These are phyloP conservation scores for Meloidogyne floridensis DNA, from an alignment of 1,140 invertebrate species.

Conservation along the genomic window DNA sequence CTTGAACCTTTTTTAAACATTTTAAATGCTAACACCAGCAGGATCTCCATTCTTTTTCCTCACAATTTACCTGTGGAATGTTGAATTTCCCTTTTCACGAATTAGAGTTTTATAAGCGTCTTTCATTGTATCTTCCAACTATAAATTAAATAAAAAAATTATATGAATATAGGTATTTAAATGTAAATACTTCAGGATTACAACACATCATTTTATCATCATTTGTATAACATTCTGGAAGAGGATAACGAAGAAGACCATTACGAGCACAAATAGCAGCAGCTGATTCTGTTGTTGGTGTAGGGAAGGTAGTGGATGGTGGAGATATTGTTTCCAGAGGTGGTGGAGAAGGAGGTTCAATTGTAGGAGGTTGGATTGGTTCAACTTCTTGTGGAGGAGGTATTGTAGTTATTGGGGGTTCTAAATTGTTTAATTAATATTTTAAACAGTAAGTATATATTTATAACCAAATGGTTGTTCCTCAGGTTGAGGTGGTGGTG, in stretches of 20 bases:
- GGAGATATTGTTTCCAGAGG: background rate
- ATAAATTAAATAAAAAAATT: no score
- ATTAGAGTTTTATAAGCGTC: constrained; percentile 31
- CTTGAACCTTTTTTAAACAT: no score
- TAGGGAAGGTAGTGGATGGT: background rate
- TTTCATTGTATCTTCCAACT: constrained; percentile 45
- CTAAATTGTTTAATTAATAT: no score
- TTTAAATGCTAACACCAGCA: no score
- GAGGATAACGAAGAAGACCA: constrained; percentile 30
- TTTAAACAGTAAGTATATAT: no score
- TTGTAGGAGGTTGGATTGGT: background rate
- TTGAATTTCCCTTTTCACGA: background rate
- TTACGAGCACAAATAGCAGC: background rate
- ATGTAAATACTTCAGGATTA: constrained; percentile 23
- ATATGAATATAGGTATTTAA: no score
- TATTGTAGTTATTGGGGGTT: background rate
- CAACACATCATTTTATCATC: constrained; percentile 53
- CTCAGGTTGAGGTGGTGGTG: constrained; percentile 8
- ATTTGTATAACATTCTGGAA: constrained; percentile 50
- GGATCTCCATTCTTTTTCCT: no score
- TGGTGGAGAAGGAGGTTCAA: background rate
- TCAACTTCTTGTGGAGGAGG: background rate
- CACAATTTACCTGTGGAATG: no score
- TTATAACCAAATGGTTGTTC: background rate
- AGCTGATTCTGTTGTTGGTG: background rate